Percentiles rank a stretch among this genome's conserved stretches.
These are phyloP conservation scores for Poeciliopsis gracilis DNA, from an alignment of 2,797 vertebrate species.

Conservation along the genomic window DNA sequence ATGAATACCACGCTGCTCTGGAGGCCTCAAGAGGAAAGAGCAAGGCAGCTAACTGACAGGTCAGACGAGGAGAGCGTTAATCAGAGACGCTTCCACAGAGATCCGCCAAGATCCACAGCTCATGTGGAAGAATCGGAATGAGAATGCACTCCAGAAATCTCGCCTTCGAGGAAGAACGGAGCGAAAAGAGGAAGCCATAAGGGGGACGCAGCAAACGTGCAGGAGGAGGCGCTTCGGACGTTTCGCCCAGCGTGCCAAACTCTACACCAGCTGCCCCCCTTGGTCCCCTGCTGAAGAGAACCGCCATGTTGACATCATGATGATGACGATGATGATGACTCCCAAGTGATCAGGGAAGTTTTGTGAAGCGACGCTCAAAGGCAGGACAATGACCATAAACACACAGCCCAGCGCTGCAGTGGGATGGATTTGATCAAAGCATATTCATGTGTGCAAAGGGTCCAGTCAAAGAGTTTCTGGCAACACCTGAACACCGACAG, in stretches of 20 bases:
- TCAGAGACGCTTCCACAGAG: background rate
- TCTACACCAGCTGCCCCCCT: background rate
- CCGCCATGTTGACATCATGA: background rate
- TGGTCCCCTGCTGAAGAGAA: background rate
- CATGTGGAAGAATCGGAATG: background rate
- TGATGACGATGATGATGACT: background rate
- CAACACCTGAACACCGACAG: background rate
- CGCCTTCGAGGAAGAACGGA: background rate
- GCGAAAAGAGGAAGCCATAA: background rate
- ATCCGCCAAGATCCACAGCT: background rate
- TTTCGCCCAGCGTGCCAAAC: background rate
- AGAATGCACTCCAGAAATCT: background rate
- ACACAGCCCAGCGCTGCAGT: background rate
- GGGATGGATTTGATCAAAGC: background rate
- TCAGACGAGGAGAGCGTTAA: background rate
- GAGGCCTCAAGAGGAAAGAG: background rate
- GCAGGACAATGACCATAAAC: background rate
- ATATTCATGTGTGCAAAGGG: background rate
- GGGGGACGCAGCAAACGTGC: background rate
- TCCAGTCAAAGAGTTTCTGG: background rate
- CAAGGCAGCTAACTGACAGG: background rate
- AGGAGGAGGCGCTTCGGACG: background rate
- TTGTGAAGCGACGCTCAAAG: background rate
- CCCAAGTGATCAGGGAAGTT: background rate
- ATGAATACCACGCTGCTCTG: background rate